These are phyloP conservation scores for Nudaria mundana DNA, from an alignment of 2,888 invertebrate species.

Conservation along the genomic window DNA sequence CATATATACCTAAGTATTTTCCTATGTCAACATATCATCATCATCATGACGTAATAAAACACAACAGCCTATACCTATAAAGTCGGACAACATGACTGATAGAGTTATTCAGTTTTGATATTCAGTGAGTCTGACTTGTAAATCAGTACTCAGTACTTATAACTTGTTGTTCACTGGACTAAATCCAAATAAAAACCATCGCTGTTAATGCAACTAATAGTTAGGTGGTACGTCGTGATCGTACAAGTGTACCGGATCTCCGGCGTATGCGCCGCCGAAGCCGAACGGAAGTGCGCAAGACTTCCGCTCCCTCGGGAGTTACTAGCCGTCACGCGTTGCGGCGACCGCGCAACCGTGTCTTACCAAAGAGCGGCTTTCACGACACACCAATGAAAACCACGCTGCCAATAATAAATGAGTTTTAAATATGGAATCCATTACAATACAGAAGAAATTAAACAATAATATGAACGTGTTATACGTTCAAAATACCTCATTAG, in stretches of 20 bases:
- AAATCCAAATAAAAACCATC: constrained; percentile 1
- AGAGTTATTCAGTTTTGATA: too few relatives aligned
- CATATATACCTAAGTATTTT: too few relatives aligned
- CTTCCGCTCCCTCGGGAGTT: constrained; percentile 76
- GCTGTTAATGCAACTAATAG: constrained; percentile 8
- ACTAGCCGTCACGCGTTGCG: constrained; percentile 63
- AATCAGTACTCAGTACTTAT: too few relatives aligned
- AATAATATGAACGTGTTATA: constrained; percentile 1
- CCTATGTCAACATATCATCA: too few relatives aligned
- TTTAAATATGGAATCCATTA: constrained; percentile 8
- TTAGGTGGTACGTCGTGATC: constrained; percentile 42
- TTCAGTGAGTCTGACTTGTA: too few relatives aligned
- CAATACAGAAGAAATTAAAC: constrained; percentile 6
- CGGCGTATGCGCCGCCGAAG: constrained; percentile 61
- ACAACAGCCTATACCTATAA: too few relatives aligned
- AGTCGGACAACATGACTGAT: too few relatives aligned
- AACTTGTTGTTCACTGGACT: neutral
- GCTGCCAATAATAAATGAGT: constrained; percentile 20
- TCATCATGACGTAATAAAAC: too few relatives aligned
- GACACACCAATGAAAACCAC: constrained; percentile 26
- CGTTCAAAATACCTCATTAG: neutral
- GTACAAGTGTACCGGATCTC: constrained; percentile 66
- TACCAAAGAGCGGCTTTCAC: constrained; percentile 53
- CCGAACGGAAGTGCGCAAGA: constrained; percentile 72
- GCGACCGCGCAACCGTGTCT: constrained; percentile 51